Percentiles rank a stretch among this genome's conserved stretches.
Conservation (phyloP, 2,113 vertebrate species). For the Pelobates fuscus region DNA sequence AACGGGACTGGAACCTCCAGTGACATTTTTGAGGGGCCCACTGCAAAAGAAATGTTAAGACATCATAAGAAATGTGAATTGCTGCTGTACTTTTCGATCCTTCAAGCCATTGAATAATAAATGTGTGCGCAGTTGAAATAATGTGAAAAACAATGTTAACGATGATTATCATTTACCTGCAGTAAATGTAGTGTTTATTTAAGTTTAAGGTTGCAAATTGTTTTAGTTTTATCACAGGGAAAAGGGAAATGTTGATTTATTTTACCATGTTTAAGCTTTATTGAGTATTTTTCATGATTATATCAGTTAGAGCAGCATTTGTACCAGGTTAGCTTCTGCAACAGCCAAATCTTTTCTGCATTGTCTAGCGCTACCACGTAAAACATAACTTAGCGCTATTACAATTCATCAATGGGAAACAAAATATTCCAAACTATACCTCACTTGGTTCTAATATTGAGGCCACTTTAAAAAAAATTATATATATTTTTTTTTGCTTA, state of each 20-base stretch:
- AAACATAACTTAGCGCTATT: too few relatives aligned
- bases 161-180: neutral
- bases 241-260: neutral
- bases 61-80: neutral
- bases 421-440: too few relatives aligned
- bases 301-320: neutral
- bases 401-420: too few relatives aligned
- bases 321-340: neutral
- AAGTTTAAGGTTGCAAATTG: neutral
- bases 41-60: neutral
- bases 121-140: neutral
- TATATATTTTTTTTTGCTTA: too few relatives aligned
- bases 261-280: constrained; percentile 19
- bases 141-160: neutral
- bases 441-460: too few relatives aligned
- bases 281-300: neutral
- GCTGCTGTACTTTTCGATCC: neutral
- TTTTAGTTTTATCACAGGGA: neutral
- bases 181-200: neutral
- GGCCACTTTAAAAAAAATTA: too few relatives aligned
- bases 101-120: neutral
- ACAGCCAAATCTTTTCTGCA: neutral
- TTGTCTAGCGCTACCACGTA: neutral
- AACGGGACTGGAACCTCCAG: neutral
- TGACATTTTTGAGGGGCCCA: neutral